Base-by-base conservation (phyloP, 1,140 invertebrate species). In the Vollenhovia emeryi region DNA sequence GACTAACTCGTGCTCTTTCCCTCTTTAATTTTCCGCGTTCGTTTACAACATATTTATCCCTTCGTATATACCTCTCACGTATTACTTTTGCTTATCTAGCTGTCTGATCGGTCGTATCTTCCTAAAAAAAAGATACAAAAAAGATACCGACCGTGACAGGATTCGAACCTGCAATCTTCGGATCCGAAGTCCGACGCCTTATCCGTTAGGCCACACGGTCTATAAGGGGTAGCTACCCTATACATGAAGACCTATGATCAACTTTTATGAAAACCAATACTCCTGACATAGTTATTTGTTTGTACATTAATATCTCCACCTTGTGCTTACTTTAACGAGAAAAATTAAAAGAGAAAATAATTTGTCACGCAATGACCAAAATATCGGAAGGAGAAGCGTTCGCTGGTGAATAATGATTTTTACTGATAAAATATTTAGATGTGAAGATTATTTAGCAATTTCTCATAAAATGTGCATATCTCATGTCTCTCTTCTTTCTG, bases 131-230 rank as follows among this genome's bases (percentile, higher is more conserved):
- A 18, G 11, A 13, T 57, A 21, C 0, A n/a, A 55, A 91, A 91
- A 90, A 62, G 9, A 3, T 9, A 13, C 87, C 96, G 96, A 96
- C 96, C 96, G 95, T 96, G 96, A 96, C 96, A 96, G 96, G 96
- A 97, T 95, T 96, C 96, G 96, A 97, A 97, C 96, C 96, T 96
- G 96, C 96, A 96, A 96, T 97, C 96, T 96, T 96, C 96, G 96
- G 96, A 97, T 97, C 95, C 96, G 96, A 97, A 97, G 96, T 97
- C 96, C 96, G 96, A 96, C 96, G 96, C 96, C 96, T 96, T 96
- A 96, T 96, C 96, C 96, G 95, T 96, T 96, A 96, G 96, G 96
- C 96, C 96, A 96, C 96, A 95, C 95, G 95, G 95, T 95, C 95
- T 50, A 0, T 89, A 59, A 86, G 89, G 93, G 93, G 93, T 90